Conservation (phyloP, 2,888 invertebrate species). For the Pelosia muscerda region DNA sequence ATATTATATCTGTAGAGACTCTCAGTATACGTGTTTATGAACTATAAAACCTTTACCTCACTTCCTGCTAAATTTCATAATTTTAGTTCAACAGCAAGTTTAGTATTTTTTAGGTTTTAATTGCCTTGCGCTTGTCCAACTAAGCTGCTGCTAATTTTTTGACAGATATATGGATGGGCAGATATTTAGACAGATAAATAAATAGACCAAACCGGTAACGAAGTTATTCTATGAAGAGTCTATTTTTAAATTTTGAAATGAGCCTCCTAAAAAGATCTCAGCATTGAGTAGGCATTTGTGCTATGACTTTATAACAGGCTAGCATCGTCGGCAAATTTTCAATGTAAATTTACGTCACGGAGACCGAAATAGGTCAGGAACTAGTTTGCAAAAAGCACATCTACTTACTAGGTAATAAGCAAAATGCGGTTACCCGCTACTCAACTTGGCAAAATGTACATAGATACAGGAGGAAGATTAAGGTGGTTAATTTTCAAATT, state of each 20-base stretch:
- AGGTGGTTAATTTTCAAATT: constrained; percentile 23
- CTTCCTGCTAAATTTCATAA: no score
- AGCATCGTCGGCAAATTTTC: constrained; percentile 38
- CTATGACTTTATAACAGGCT: constrained; percentile 33
- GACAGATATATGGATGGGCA: no score
- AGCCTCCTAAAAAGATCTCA: background rate
- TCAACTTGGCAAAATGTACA: constrained; percentile 40
- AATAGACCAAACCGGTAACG: no score
- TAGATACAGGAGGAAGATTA: constrained; percentile 34
- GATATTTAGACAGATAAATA: no score
- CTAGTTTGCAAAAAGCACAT: constrained; percentile 45
- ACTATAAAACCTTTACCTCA: no score
- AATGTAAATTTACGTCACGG: constrained; percentile 47
- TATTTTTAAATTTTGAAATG: background rate
- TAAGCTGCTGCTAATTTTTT: no score
- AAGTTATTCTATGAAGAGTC: no score
- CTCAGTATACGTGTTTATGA: no score
- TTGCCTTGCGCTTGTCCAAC: no score
- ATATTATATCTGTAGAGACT: no score
- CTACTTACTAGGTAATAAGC: constrained; percentile 46
- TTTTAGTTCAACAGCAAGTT: no score
- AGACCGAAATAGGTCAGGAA: constrained; percentile 52
- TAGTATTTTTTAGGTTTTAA: no score
- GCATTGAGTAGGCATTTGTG: background rate
- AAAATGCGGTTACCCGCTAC: constrained; percentile 35